Evolutionary conservation across 2,113 vertebrate species (phyloP).

Genomic region (Sprattus sprattus): DNA sequence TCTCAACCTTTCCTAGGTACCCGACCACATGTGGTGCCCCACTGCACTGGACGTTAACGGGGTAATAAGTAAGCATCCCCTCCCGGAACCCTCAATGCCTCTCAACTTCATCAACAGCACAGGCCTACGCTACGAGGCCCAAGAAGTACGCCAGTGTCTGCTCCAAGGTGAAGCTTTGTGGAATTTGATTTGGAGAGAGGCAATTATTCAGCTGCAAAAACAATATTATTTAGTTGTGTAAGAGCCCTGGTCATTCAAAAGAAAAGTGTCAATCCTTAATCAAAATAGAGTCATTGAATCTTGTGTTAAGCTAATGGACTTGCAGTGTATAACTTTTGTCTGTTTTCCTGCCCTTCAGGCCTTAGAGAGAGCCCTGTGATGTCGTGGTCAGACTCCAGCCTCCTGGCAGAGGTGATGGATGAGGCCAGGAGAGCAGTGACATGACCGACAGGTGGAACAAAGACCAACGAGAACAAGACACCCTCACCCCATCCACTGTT

Average conservation of each 20-base stretch:
- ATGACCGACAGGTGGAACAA: neutral
- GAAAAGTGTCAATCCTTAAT: neutral
- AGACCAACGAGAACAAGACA: neutral
- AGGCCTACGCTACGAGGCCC: conserved; percentile 65
- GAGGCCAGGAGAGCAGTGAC: conserved; percentile 48
- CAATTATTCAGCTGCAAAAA: no score
- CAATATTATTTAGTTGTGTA: no score
- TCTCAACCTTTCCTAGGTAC: conserved; percentile 53
- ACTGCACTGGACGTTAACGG: conserved; percentile 54
- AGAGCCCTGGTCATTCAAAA: no score
- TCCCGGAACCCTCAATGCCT: conserved; percentile 48
- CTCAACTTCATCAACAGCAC: conserved; percentile 50
- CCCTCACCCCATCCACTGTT: neutral
- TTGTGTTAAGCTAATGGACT: neutral
- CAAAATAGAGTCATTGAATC: neutral
- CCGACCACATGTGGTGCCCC: conserved; percentile 56
- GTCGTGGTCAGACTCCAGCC: conserved; percentile 64
- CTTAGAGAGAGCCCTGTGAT: conserved; percentile 70
- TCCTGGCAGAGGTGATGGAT: conserved; percentile 63
- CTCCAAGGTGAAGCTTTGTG: conserved; percentile 56
- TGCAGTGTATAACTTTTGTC: neutral
- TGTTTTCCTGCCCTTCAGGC: conserved; percentile 47
- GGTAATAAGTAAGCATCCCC: conserved; percentile 47
- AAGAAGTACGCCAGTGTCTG: conserved; percentile 64
- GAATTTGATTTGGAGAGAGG: neutral